Evolutionary conservation across 2,797 vertebrate genomes (phyloP), one percentile per base, ranked within the genome.

Genomic region (Coccyzus lansbergi): DNA sequence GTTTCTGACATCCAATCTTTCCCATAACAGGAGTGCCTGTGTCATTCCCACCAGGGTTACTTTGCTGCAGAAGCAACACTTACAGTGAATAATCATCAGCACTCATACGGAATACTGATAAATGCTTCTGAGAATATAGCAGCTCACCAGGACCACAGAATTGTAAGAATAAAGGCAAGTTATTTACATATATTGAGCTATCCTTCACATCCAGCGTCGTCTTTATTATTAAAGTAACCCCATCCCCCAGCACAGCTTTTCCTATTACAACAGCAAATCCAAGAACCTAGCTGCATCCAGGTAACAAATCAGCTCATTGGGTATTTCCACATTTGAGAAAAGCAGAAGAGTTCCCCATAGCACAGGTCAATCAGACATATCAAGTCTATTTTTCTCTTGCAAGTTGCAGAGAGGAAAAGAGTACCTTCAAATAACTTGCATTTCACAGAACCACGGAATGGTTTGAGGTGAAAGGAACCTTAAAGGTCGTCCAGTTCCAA

Each of bases 81-180:
- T 71, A 52, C 3, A 42, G 15, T 60, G 68, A 52, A 26, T 93
- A 68, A 83, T 70, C 85, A 75, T 58, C 90, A 94, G 71, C 68
- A 60, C 26, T 69, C 49, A 12, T 6, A 51, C 3, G 9, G 90
- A 94, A 94, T 79, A 90, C 70, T 82, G 86, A 90, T 62, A 90
- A 82, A 75, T 51, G 63, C 71, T 72, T 76, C 33, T 15, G 28
- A 93, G 56, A 84, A 38, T 26, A 60, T 0, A 4, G 33, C 75
- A 84, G 67, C 88, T 92, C 74, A 83, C 76, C 75, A 78, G 75
- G 71, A 19, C 53, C 87, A 77, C 31, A 70, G 40, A 89, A 78
- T 71, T 49, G 58, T 0, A 0, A 68, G 49, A 89, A 83, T 24
- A 83, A 94, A 81, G 31, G 25, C 0, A 0, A 56, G 48, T 68